A percentile compares a stretch with the other conserved stretches of the same genome.
phyloP scores from a whole-genome alignment of 2,113 vertebrate species.

The Chloroceryle aenea region DNA sequence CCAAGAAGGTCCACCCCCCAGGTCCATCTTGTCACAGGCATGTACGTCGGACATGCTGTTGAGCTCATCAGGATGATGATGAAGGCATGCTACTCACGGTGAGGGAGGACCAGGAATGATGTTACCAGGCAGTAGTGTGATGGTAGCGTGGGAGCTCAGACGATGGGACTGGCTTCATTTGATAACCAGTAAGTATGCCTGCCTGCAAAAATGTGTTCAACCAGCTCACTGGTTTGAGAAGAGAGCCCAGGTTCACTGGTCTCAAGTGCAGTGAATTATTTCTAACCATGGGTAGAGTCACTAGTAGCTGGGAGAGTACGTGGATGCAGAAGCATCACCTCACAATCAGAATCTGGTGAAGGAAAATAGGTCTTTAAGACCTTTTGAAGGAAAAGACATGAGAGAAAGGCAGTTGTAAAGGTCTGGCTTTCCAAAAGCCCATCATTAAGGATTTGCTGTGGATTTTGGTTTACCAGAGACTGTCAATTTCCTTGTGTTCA shows the following conservation, averaged over 20 bases:
- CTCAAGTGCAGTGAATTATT: neutral
- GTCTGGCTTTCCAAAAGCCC: neutral
- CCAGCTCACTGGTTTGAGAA: neutral
- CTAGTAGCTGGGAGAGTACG: neutral
- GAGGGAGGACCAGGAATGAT: neutral
- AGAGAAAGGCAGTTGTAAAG: neutral
- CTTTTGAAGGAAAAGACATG: neutral
- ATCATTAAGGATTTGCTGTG: neutral
- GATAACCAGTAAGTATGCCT: neutral
- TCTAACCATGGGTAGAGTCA: neutral
- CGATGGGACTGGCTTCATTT: neutral
- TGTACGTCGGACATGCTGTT: neutral
- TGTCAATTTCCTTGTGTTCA: neutral
- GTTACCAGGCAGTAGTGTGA: neutral
- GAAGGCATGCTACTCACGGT: fast-evolving
- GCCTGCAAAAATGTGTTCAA: neutral
- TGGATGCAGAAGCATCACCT: neutral
- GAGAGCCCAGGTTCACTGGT: neutral
- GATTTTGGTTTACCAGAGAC: neutral
- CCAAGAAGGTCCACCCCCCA: neutral
- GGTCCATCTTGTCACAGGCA: neutral
- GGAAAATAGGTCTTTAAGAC: neutral
- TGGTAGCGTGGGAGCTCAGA: neutral
- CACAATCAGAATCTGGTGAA: neutral
- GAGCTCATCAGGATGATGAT: neutral